Evolutionary conservation across 2,888 invertebrate genomes (phyloP).

Genomic region (Dolomedes plantarius): DNA sequence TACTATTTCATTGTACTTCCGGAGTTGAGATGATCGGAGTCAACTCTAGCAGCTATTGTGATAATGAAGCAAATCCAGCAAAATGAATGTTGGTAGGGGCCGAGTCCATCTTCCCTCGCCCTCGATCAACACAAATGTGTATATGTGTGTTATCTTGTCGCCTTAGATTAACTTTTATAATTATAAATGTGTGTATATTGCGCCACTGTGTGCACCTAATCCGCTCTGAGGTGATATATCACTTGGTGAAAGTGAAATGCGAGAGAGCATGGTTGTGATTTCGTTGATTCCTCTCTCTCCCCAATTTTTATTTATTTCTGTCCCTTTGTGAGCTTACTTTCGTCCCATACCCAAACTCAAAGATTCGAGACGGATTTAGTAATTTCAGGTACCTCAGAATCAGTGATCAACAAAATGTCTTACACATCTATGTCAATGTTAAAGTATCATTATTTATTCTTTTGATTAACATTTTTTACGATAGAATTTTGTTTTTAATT

Average conservation of each 20-base stretch:
- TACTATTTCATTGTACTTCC: slow-evolving; percentile 3
- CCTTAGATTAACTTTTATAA: slow-evolving; percentile 52
- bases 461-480: too few relatives aligned
- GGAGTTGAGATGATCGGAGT: slow-evolving; percentile 23
- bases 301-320: background rate
- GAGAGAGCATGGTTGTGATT: slow-evolving; percentile 56
- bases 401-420: too few relatives aligned
- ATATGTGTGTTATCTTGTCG: slow-evolving; percentile 57
- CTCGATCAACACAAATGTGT: slow-evolving; percentile 28
- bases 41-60: slow-evolving; percentile 58
- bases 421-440: too few relatives aligned
- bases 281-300: slow-evolving; percentile 16
- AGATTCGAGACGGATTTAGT: too few relatives aligned
- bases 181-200: slow-evolving; percentile 11
- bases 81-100: slow-evolving; percentile 16
- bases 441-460: too few relatives aligned
- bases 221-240: slow-evolving; percentile 32
- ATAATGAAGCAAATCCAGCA: slow-evolving; percentile 33
- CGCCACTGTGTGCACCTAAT: background rate
- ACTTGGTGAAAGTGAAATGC: too few relatives aligned
- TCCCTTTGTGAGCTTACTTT: slow-evolving; percentile 29
- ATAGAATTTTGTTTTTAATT: too few relatives aligned
- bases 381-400: too few relatives aligned
- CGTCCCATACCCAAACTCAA: slow-evolving; percentile 12
- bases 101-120: slow-evolving; percentile 17